Evolutionary conservation across 2,797 vertebrate species (phyloP), one percentile per base, ranked within the genome.

Genomic region (Sebastes iracundus): DNA sequence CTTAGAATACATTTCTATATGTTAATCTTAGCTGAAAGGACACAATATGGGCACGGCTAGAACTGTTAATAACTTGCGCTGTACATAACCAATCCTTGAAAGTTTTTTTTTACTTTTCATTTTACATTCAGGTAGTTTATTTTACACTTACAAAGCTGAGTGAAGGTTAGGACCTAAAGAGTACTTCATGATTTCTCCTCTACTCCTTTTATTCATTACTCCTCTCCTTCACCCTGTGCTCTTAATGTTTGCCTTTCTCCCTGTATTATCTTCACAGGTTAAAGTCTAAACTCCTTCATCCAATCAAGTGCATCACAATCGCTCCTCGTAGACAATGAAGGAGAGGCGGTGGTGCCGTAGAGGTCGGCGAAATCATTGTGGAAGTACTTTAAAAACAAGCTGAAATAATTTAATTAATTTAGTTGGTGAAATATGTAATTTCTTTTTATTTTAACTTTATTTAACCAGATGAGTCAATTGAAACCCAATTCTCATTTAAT

Each of bases 141-240:
- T 56, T 35, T 52, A n/a, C 1, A 25, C 38, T 59, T 12, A 1
- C 52, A 72, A 75, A 25, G 35, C 55, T 25, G 11, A 22, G 9
- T 55, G 16, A 81, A 67, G 77, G 55, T 66, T 4, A 58, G 27
- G 7, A 28, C 3, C 25, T 71, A 3, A 72, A 35, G 3, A 38
- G 2, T 35, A 27, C 46, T 49, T 52, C 10, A 32, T 23, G 10
- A 27, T 20, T 65, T 58, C 6, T 79, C 4, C 14, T 52, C 11
- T 56, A 7, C 20, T 53, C 14, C 4, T n/a, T n/a, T 68, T 30
- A 67, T 77, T 53, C n/a, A 66, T 74, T 13, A 20, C 25, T 53
- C 10, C 1, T 66, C 61, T 68, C 64, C 8, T 81, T 81, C 75
- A 83, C 62, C 55, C 75, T 42, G 7, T 8, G 2, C 28, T 56